Evolutionary conservation across 1,140 invertebrate species (phyloP), one percentile per base, ranked within the genome.

Genomic region (Dryas iulia): DNA sequence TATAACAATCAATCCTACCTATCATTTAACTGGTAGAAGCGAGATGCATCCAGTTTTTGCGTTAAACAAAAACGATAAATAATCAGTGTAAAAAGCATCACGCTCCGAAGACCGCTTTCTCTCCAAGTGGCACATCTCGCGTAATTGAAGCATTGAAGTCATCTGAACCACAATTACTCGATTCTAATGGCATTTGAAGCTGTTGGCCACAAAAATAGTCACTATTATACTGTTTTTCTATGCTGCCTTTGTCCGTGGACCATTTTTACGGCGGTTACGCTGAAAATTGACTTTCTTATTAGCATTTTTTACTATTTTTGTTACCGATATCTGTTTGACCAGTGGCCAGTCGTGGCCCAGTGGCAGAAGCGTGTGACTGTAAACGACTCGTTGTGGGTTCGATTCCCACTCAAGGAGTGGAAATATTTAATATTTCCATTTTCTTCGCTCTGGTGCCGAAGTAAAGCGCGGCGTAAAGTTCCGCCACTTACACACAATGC

Each of bases 31-130:
- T 63, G 35, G 70, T 72, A 64, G 66, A 7, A 57, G 59, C 63
- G 26, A 61, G 61, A 66, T 74, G 67, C 59, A 47, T 56, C 54
- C 33, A 39, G 65, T 74, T 72, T 76, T 72, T 77, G 63, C 66
- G 54, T 65, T 47, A 59, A 74, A 66, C 72, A 81, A 81, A 81
- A 81, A 81, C 63, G 66, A 53, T 66, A 74, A 76, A 72, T 69
- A 66, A 31, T 76, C 65, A 35, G 47, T 39, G 63, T 54, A 63
- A 79, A 79, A 80, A 74, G 58, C 65, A 70, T 72, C 78, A 78
- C 73, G 76, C 72, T 74, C 69, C 71, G 68, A 71, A 77, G 71
- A 69, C 74, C 72, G 79, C 82, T 86, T 84, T 86, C 82, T 84
- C 81, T 69, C 69, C 71, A 84, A 79, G 72, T 83, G 71, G 82